Conservation (phyloP, 1,140 invertebrate genomes). For the Drosophila serrata region DNA sequence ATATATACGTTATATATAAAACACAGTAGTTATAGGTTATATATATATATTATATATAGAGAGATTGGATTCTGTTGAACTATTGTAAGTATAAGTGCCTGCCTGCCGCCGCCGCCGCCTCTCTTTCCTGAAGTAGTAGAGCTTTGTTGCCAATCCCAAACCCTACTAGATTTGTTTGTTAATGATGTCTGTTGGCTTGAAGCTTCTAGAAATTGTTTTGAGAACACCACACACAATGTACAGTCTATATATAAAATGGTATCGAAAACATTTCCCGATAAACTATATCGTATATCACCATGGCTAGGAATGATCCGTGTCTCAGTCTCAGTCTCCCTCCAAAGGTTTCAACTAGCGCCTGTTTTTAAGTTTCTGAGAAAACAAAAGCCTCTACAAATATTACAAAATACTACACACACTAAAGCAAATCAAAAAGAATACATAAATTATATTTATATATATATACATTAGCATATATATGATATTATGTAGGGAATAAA, state of each 20-base stretch:
- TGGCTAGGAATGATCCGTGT: neutral
- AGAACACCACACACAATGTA: conserved; percentile 15
- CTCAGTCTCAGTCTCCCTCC: conserved; percentile 58
- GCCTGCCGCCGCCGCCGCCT: conserved; percentile 15
- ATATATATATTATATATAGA: conserved; percentile 13
- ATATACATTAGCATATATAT: conserved; percentile 25
- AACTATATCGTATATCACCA: neutral
- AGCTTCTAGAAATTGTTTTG: conserved; percentile 15
- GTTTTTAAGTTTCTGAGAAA: conserved; percentile 69
- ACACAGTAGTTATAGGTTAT: neutral
- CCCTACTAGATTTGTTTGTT: conserved; percentile 51
- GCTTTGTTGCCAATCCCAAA: conserved; percentile 43
- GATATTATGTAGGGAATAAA: conserved; percentile 16
- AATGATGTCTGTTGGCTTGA: conserved; percentile 60
- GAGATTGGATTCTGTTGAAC: conserved; percentile 42
- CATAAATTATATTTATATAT: conserved; percentile 61
- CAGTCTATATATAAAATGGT: conserved; percentile 62
- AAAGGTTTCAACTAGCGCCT: conserved; percentile 81
- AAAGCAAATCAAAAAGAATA: conserved; percentile 28
- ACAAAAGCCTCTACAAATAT: conserved; percentile 21
- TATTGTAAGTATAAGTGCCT: conserved; percentile 45
- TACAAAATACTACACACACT: conserved; percentile 19
- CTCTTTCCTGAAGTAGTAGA: conserved; percentile 22
- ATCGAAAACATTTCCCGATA: conserved; percentile 35
- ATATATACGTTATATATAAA: no score